phyloP scores from a whole-genome alignment of 1,140 invertebrate species.

The Drosophila subpulchrella region DNA sequence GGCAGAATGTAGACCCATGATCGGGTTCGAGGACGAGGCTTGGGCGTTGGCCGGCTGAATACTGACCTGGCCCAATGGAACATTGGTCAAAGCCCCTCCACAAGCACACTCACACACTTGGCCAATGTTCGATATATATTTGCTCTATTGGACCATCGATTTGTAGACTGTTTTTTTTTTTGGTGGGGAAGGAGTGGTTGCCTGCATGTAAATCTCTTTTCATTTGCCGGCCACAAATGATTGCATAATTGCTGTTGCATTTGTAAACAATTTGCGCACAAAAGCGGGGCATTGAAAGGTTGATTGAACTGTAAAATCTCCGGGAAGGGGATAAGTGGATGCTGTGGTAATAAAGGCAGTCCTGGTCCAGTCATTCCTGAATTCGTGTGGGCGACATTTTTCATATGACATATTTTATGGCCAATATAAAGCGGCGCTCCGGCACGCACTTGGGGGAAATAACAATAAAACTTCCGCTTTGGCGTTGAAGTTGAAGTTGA shows the following conservation, averaged over 20 bases:
- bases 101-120: conserved; percentile 5
- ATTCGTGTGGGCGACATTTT: conserved; percentile 40
- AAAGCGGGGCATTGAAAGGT: conserved; percentile 65
- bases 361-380: background rate
- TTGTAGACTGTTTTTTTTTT: conserved; percentile 25
- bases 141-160: conserved; percentile 69
- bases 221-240: conserved; percentile 76
- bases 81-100: conserved; percentile 9
- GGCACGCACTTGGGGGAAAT: conserved; percentile 69
- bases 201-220: conserved; percentile 71
- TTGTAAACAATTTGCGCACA: conserved; percentile 79
- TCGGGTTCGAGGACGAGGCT: conserved; percentile 27
- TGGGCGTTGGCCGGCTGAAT: conserved; percentile 72
- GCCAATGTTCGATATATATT: conserved; percentile 63
- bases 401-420: conserved; percentile 78
- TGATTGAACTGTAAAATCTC: conserved; percentile 68
- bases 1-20: conserved; percentile 9
- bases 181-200: too few relatives aligned
- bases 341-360: conserved; percentile 10
- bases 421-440: conserved; percentile 69
- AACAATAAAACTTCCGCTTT: conserved; percentile 60
- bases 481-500: conserved; percentile 61
- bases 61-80: conserved; percentile 55
- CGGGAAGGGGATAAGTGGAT: conserved; percentile 1
- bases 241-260: conserved; percentile 79